Evolutionary conservation across 37 sponge, comb jelly and placozoan genomes (phyloP).

Genomic region (Amphimedon queenslandica): DNA sequence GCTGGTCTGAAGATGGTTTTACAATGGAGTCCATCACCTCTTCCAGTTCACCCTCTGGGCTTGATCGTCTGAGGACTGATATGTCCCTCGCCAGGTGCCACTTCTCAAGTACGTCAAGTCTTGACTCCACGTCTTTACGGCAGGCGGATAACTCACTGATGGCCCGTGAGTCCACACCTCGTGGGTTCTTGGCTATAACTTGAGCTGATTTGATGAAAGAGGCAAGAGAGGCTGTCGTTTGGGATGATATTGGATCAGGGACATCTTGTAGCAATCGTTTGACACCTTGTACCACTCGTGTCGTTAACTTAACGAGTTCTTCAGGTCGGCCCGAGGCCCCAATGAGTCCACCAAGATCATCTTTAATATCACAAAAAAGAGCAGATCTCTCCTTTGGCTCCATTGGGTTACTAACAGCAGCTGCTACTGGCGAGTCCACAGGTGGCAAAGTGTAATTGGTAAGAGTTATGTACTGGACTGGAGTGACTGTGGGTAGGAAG

Average conservation of each 20-base stretch:
- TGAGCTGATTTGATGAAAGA: slow-evolving; percentile 60
- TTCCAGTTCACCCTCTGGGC: neutral
- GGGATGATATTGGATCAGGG: slow-evolving; percentile 25
- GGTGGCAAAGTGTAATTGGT: neutral
- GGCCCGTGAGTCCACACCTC: slow-evolving; percentile 43
- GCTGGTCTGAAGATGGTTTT: neutral
- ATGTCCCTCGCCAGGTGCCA: slow-evolving; percentile 45
- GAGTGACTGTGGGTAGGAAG: no score
- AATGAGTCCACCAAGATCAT: slow-evolving; percentile 36
- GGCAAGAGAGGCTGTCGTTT: slow-evolving; percentile 40
- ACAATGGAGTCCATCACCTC: neutral
- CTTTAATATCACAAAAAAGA: slow-evolving; percentile 22
- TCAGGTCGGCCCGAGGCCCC: slow-evolving; percentile 51
- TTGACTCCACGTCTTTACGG: slow-evolving; percentile 44
- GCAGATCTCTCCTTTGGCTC: slow-evolving; percentile 31
- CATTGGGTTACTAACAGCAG: slow-evolving; percentile 17
- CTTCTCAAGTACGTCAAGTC: slow-evolving; percentile 46
- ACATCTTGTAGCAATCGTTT: slow-evolving; percentile 52
- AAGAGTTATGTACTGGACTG: neutral
- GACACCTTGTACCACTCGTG: slow-evolving; percentile 42
- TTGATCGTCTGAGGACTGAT: neutral
- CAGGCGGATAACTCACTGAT: slow-evolving; percentile 44
- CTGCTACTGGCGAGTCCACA: neutral
- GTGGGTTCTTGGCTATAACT: slow-evolving; percentile 57
- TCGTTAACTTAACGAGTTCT: slow-evolving; percentile 57